Percentiles rank a stretch among this genome's conserved stretches.
These are phyloP conservation scores for Plutella xylostella DNA, from an alignment of 2,888 invertebrate species.

Conservation along the genomic window DNA sequence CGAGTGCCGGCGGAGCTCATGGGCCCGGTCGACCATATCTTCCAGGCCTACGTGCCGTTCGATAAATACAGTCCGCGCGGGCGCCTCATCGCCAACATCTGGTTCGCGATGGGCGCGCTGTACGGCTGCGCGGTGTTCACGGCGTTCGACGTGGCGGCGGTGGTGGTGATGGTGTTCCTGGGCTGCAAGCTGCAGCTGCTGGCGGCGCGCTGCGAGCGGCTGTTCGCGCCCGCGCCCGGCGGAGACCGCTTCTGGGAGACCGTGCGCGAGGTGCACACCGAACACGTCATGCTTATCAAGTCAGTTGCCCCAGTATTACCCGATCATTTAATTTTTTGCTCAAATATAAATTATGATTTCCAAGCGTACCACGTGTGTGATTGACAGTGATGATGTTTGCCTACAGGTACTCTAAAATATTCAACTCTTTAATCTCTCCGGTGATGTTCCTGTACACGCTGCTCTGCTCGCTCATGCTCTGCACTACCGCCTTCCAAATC, in stretches of 20 bases:
- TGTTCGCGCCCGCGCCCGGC: too few relatives aligned
- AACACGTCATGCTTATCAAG: background rate
- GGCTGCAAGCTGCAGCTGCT: constrained; percentile 47
- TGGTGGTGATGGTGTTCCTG: constrained; percentile 48
- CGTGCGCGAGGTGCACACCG: constrained; percentile 10
- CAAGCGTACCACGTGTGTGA: background rate
- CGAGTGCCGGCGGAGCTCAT: background rate
- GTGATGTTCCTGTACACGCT: constrained; percentile 55
- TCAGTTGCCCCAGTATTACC: background rate
- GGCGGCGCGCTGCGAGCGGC: constrained; percentile 38
- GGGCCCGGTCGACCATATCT: constrained; percentile 43
- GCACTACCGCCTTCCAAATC: constrained; percentile 48
- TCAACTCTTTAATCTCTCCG: constrained; percentile 49
- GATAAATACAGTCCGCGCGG: constrained; percentile 45
- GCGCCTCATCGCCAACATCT: constrained; percentile 39
- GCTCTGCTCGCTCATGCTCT: constrained; percentile 48
- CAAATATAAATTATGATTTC: background rate
- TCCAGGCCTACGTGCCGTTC: constrained; percentile 52
- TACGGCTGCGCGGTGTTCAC: constrained; percentile 41
- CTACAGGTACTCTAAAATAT: constrained; percentile 43
- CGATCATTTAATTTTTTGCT: too few relatives aligned
- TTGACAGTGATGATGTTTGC: constrained; percentile 5
- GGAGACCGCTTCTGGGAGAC: constrained; percentile 23
- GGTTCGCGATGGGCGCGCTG: constrained; percentile 33
- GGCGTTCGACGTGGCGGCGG: constrained; percentile 38